Base-by-base conservation (phyloP, 2,113 vertebrate species). In the Pterophyllum scalare region DNA sequence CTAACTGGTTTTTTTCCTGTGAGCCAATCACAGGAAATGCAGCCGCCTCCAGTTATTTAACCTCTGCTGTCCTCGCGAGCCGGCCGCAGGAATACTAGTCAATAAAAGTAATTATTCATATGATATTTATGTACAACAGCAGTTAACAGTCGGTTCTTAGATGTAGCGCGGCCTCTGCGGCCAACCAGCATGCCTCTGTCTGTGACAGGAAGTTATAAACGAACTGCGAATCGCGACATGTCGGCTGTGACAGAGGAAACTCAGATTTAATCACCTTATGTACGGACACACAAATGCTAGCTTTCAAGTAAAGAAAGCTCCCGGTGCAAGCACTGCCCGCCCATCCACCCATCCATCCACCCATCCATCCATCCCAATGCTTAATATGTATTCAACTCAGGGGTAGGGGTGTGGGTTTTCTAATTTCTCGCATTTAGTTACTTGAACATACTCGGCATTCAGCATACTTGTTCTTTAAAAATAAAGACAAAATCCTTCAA, bases 121-220 rank as follows among this genome's bases (percentile, higher is more conserved):
- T 13, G 10, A 3, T 43, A 46, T 46, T 43, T 12, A 43, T 43
- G 40, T 43, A 43, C 10, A 43, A 43, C 40, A 43, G 11, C 40
- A 43, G 10, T 43, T 12, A 43, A 43, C 40, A 67, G 14, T 15
- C 46, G 40, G 40, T 67, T 67, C 5, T 49, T 19, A 49, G 46
- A 19, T 49, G 17, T 5, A 46, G 46, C 2, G 14, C 26, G 43
- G 38, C 22, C 0, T 22, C 38, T 2, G 0, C 15, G 7, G 26
- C 7, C n/a, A 46, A 22, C 14, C 38, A 26, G 64, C 40, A 19
- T 26, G 5, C 8, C 14, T 67, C 22, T 17, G 2, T 49, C 64
- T 67, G 38, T 67, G 40, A 67, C 3, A 15, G 38, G n/a, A 65
- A 65, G n/a, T 43, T 43, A 43, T 3, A 26, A 65, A 10, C 13